phyloP scores from a whole-genome alignment of 2,888 invertebrate species.

The Melieria omissa region DNA sequence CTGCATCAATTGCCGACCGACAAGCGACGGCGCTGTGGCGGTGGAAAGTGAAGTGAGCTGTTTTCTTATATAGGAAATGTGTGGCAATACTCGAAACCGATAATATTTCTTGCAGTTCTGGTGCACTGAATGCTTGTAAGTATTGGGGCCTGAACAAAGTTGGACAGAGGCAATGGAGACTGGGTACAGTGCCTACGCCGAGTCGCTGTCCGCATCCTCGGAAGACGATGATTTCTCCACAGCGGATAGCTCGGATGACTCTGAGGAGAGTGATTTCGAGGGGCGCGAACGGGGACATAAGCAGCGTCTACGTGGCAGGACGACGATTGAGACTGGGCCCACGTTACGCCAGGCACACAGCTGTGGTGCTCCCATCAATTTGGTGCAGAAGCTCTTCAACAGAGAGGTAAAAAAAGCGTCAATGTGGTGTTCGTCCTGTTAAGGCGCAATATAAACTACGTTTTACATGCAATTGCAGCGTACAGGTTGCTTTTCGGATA shows the following conservation, averaged over 20 bases:
- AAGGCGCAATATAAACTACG: neutral
- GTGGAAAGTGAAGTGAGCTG: neutral
- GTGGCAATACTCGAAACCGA: too few species aligned
- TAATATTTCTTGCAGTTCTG: too few species aligned
- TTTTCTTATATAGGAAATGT: too few species aligned
- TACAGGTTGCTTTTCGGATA: slow-evolving; percentile 69
- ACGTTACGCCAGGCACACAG: too few species aligned
- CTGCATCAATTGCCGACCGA: too few species aligned
- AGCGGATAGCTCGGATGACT: slow-evolving; percentile 52
- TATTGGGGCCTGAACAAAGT: too few species aligned
- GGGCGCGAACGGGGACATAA: neutral
- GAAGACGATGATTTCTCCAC: slow-evolving; percentile 43
- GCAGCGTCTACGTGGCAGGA: slow-evolving; percentile 21
- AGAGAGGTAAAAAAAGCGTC: slow-evolving; percentile 54
- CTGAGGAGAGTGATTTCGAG: slow-evolving; percentile 38
- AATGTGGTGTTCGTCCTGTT: neutral
- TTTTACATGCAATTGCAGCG: slow-evolving; percentile 61
- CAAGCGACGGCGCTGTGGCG: neutral
- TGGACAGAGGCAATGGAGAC: slow-evolving; percentile 3
- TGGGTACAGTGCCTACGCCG: slow-evolving; percentile 34
- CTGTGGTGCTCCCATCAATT: slow-evolving; percentile 46
- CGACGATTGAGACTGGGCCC: neutral
- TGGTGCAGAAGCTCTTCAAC: slow-evolving; percentile 56
- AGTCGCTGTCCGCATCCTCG: slow-evolving; percentile 22
- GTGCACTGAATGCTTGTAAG: too few species aligned